Evolutionary conservation across 64 coral and sea anemone genomes (phyloP), one percentile per base, ranked within the genome.

Genomic region (Porites lutea): DNA sequence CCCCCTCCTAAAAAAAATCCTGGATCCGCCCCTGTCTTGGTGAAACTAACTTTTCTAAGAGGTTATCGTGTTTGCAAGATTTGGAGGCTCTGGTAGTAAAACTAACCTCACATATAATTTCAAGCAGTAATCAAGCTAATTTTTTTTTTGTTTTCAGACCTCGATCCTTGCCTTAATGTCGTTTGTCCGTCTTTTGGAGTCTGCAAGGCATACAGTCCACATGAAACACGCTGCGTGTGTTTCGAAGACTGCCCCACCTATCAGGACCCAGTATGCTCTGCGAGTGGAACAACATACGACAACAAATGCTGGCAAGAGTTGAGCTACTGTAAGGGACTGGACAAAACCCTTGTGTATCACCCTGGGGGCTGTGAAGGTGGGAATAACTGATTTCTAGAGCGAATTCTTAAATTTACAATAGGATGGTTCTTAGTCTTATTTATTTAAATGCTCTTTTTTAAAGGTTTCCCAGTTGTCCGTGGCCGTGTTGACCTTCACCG

Each of bases 111-210:
- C 54, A 9, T 7, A 57, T 9, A 12, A 57, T 57, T 57, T 9
- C 54, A 9, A 12, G 7, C 7, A 37, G 54, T 57, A 9, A 57
- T 12, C 1, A 9, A 12, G 54, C 54, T 6, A 57, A 21, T 47
- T 74, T 2, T 52, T 51, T 4, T 52, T 2, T 66, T 66, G 58
- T 18, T 76, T 47, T 18, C 15, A 88, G 86, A 88, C 4, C 18
- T 88, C 1, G 86, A 88, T n/a, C 86, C 86, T 4, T 88, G 86
- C 51, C 71, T 88, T 3, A 72, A 75, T 27, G 71, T 88, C 37
- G 59, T 44, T 6, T 88, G 86, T 27, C 53, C 55, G 50, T 75
- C 71, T 14, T 88, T 88, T 70, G 86, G 69, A 74, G 51, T 88
- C 10, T 88, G 86, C 54, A 72, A 59, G 46, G 60, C 86, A 47